These are phyloP conservation scores for Leuciscus idus DNA, from an alignment of 2,113 vertebrate genomes.

Conservation along the genomic window DNA sequence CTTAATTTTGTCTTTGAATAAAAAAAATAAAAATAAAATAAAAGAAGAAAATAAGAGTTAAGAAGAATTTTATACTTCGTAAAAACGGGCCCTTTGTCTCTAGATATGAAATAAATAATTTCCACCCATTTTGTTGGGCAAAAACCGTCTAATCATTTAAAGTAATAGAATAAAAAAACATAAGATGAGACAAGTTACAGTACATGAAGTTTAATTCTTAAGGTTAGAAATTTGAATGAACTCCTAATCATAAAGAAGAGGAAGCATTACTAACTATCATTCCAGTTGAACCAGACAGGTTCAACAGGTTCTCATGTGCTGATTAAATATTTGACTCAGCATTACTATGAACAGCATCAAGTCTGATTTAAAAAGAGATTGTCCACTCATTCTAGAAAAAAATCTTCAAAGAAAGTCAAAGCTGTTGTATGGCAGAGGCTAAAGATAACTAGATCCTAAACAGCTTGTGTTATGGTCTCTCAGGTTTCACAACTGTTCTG, in stretches of 20 bases:
- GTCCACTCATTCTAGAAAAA: background rate
- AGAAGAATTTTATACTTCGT: too few relatives aligned
- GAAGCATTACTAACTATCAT: background rate
- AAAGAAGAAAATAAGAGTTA: background rate
- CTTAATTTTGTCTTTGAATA: too few relatives aligned
- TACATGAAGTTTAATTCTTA: background rate
- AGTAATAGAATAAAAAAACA: background rate
- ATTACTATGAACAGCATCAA: slow-evolving; percentile 12
- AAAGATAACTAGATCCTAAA: slow-evolving; percentile 17
- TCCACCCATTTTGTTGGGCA: background rate
- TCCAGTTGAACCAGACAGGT: background rate
- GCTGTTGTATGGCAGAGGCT: slow-evolving; percentile 17
- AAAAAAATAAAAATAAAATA: background rate
- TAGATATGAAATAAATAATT: background rate
- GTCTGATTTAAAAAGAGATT: background rate
- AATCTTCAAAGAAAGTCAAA: background rate
- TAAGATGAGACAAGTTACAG: background rate
- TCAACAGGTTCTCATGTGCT: background rate
- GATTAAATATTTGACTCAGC: background rate
- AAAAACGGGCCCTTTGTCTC: background rate
- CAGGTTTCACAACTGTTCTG: slow-evolving; percentile 32
- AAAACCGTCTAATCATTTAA: background rate
- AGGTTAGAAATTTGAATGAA: background rate
- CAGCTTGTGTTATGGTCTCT: slow-evolving; percentile 22
- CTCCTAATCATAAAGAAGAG: background rate